phyloP scores from a whole-genome alignment of 2,888 invertebrate species.

The Epiblema foenella region DNA sequence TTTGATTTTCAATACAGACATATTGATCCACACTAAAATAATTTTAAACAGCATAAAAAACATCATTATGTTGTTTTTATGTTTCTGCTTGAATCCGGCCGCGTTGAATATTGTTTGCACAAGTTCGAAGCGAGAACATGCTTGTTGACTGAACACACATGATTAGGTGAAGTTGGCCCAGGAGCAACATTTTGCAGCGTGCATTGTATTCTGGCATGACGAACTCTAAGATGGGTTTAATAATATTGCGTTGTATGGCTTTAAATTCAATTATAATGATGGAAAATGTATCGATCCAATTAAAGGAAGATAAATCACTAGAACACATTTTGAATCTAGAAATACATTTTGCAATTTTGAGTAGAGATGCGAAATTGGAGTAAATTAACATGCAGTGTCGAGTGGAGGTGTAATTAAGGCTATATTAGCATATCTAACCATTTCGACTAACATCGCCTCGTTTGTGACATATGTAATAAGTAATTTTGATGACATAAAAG shows the following conservation, averaged over 20 bases:
- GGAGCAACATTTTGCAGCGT: slow-evolving; percentile 15
- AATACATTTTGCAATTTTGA: slow-evolving; percentile 9
- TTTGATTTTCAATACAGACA: too few species aligned
- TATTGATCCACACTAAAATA: too few species aligned
- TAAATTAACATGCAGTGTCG: slow-evolving; percentile 3
- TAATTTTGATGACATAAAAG: background rate
- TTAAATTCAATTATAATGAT: background rate
- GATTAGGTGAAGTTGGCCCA: slow-evolving; percentile 30
- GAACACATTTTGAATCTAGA: background rate
- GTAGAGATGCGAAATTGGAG: background rate
- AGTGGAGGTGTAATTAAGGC: slow-evolving; percentile 26
- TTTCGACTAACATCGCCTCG: slow-evolving; percentile 3
- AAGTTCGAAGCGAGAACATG: slow-evolving; percentile 48
- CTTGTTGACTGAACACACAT: slow-evolving; percentile 35
- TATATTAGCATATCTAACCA: slow-evolving; percentile 21
- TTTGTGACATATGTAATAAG: background rate
- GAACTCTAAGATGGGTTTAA: slow-evolving; percentile 1
- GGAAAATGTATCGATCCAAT: background rate
- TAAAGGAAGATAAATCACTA: background rate
- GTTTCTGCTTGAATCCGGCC: background rate
- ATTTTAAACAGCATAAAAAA: too few species aligned
- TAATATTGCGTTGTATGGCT: background rate
- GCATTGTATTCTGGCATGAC: background rate
- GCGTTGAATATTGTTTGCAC: slow-evolving; percentile 49
- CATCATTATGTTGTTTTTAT: slow-evolving; percentile 15